phyloP scores from a whole-genome alignment of 2,888 invertebrate species.

The Hololepta plana region DNA sequence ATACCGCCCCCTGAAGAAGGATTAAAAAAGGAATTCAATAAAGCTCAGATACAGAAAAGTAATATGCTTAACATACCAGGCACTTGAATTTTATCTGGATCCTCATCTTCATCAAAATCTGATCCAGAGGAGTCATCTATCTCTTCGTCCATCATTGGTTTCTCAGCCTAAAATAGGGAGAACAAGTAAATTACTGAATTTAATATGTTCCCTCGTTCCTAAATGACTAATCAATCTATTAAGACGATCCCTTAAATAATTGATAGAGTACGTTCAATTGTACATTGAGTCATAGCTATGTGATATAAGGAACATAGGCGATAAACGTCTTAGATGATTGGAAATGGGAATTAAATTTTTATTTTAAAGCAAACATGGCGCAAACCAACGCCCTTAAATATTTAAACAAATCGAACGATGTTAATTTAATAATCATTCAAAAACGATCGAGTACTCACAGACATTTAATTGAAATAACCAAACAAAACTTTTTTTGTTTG shows the following conservation, averaged over 20 bases:
- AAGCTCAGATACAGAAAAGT: background rate
- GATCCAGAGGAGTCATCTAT: constrained; percentile 38
- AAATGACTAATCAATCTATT: no score
- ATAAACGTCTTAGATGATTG: no score
- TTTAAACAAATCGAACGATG: constrained; percentile 9
- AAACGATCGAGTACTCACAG: constrained; percentile 5
- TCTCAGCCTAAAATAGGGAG: no score
- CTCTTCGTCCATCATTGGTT: constrained; percentile 25
- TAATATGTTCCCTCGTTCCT: no score
- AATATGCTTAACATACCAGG: constrained; percentile 40
- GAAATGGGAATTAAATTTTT: background rate
- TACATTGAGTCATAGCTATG: no score
- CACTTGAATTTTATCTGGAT: constrained; percentile 82
- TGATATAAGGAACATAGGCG: no score
- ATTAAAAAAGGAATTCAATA: constrained; percentile 2
- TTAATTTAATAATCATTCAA: constrained; percentile 4
- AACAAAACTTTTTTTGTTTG: constrained; percentile 17
- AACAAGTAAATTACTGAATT: no score
- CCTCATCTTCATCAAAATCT: constrained; percentile 75
- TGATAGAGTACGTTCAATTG: no score
- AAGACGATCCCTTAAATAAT: no score
- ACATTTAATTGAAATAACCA: constrained; percentile 5
- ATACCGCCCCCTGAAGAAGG: constrained; percentile 57
- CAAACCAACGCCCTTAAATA: constrained; percentile 26
- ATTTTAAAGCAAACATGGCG: constrained; percentile 23